Evolutionary conservation across 2,888 invertebrate species (phyloP).

Genomic region (Sipha maydis): DNA sequence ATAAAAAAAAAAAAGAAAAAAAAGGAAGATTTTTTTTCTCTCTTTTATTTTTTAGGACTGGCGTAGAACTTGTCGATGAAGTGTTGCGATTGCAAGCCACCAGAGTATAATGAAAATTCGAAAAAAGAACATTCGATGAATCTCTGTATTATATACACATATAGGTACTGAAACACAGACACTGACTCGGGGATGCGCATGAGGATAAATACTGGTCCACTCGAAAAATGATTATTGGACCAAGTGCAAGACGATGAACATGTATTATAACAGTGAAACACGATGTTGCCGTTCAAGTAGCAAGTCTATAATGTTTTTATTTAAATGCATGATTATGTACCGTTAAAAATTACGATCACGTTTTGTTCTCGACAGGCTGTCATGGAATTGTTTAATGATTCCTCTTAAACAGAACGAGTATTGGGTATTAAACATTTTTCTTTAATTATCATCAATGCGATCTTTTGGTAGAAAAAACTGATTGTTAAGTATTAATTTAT

Average conservation of each 20-base stretch:
- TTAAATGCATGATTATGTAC: conserved; percentile 23
- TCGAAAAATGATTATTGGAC: conserved; percentile 48
- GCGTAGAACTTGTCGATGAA: conserved; percentile 47
- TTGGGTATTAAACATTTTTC: conserved; percentile 11
- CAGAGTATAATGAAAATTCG: conserved; percentile 54
- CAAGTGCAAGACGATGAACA: conserved; percentile 21
- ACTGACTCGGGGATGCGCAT: background rate
- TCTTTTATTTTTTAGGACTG: background rate
- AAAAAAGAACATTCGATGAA: conserved; percentile 50
- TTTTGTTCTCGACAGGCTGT: conserved; percentile 41
- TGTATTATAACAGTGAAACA: conserved; percentile 19
- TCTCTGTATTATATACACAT: background rate
- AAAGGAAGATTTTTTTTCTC: background rate
- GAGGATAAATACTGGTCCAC: conserved; percentile 10
- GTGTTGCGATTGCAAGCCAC: conserved; percentile 41
- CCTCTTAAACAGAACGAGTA: conserved; percentile 4
- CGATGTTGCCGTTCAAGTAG: conserved; percentile 36
- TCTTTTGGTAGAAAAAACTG: conserved; percentile 16
- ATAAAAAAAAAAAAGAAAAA: conserved; percentile 24
- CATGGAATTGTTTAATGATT: conserved; percentile 33
- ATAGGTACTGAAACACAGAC: background rate
- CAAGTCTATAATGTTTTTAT: conserved; percentile 24
- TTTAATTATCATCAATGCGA: conserved; percentile 23
- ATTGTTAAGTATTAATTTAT: conserved; percentile 35
- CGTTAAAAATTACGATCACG: conserved; percentile 27